Conservation (phyloP, 2,888 invertebrate species). For the Lithophane ornitopus region DNA sequence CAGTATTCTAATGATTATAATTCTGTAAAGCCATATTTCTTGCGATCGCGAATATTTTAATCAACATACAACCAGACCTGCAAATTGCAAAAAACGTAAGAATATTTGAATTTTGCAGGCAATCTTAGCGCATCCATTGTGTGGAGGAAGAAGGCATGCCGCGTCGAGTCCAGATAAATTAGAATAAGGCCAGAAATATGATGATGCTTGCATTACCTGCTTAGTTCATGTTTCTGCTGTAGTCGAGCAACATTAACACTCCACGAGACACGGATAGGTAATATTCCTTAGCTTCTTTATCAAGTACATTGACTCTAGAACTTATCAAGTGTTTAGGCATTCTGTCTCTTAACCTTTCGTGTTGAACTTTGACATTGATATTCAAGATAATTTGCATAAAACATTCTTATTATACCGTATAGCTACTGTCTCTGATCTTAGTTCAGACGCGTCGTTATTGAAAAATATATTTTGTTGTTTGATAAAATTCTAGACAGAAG, state of each 20-base stretch:
- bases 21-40: no score
- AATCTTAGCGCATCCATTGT: no score
- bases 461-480: neutral
- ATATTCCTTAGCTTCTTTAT: constrained; percentile 8
- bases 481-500: neutral
- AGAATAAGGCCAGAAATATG: neutral
- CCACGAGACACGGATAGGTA: neutral
- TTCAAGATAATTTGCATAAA: constrained; percentile 30
- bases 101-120: no score
- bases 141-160: neutral
- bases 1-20: no score
- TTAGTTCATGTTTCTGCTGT: neutral
- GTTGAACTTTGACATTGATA: constrained; percentile 19
- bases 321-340: constrained; percentile 22
- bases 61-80: no score
- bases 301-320: constrained; percentile 22
- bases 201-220: no score
- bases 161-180: neutral
- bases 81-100: no score
- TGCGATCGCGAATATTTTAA: no score
- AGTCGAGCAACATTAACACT: neutral
- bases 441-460: neutral
- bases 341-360: constrained; percentile 4
- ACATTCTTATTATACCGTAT: neutral
- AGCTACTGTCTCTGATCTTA: neutral